Percentiles rank a stretch among this genome's conserved stretches.
Evolutionary conservation across 2,113 vertebrate species (phyloP).

Genomic region (Dasyprocta punctata): DNA sequence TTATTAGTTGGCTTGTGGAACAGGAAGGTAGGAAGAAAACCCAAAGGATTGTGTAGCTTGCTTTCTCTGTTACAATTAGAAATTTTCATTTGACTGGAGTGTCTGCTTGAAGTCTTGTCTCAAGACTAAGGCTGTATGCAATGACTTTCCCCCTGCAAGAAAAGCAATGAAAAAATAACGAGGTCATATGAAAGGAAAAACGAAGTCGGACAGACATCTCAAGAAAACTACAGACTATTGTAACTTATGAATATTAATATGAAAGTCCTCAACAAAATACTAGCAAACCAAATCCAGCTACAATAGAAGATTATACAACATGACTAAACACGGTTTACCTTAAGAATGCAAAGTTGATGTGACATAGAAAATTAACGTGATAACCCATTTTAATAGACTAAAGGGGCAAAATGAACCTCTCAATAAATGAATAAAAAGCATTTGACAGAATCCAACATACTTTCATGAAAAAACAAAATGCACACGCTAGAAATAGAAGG

Average conservation of each 20-base stretch:
- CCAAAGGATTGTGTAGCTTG: background rate
- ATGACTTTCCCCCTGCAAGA: background rate
- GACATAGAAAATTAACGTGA: background rate
- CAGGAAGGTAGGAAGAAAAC: background rate
- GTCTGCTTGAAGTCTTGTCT: background rate
- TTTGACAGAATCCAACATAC: background rate
- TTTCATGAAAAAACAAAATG: constrained; percentile 29
- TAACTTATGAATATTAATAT: background rate
- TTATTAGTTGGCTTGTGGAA: constrained; percentile 10
- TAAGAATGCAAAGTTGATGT: background rate
- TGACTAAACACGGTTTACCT: background rate
- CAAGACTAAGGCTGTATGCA: background rate
- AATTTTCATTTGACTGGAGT: background rate
- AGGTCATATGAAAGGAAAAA: background rate
- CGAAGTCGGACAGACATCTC: background rate
- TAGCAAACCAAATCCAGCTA: background rate
- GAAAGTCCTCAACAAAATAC: background rate
- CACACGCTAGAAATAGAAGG: background rate
- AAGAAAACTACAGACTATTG: background rate
- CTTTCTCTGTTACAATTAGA: background rate
- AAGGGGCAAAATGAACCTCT: background rate
- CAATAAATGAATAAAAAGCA: background rate
- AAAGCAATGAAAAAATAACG: background rate
- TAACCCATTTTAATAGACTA: background rate
- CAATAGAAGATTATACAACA: background rate